These are phyloP conservation scores for Cheilosia vulpina DNA, from an alignment of 2,888 invertebrate genomes.

Conservation along the genomic window DNA sequence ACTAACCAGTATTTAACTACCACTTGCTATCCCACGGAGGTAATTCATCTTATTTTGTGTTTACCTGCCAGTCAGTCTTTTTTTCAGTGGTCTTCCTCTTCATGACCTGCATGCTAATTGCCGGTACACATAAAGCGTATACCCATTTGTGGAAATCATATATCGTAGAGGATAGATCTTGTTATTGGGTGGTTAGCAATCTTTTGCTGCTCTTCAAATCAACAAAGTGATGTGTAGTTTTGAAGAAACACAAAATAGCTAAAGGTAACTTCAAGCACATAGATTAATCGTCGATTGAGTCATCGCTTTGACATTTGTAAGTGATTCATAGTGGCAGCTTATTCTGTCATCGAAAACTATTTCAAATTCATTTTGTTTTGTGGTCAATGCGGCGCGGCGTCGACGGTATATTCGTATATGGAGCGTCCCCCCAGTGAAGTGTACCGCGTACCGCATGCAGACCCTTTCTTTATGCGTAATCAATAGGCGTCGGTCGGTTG, in stretches of 20 bases:
- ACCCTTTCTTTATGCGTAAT: conserved; percentile 15
- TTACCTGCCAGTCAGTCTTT: not conserved
- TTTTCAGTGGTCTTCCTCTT: not conserved
- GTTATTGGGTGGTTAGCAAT: not conserved
- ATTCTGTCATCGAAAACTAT: conserved; percentile 30
- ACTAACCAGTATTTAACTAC: not conserved
- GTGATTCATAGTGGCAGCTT: conserved; percentile 38
- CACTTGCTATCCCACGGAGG: conserved; percentile 4
- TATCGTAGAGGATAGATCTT: not conserved
- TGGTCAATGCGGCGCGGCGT: conserved; percentile 45
- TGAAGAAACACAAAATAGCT: not conserved
- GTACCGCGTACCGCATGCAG: conserved; percentile 4
- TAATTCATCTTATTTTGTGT: not conserved
- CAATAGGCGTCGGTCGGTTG: conserved; percentile 2
- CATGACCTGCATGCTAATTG: conserved; percentile 48
- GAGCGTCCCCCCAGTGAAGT: conserved; percentile 7
- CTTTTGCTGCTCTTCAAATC: not conserved
- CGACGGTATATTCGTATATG: conserved; percentile 15
- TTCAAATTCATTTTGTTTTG: conserved; percentile 26
- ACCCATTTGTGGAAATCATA: conserved; percentile 16
- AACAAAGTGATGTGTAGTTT: not conserved
- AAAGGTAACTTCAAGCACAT: not conserved
- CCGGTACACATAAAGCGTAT: conserved; percentile 2
- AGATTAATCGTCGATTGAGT: conserved; percentile 15
- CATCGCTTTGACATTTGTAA: conserved; percentile 19